Evolutionary conservation across 2,113 vertebrate genomes (phyloP).

Genomic region (Orcinus orca): DNA sequence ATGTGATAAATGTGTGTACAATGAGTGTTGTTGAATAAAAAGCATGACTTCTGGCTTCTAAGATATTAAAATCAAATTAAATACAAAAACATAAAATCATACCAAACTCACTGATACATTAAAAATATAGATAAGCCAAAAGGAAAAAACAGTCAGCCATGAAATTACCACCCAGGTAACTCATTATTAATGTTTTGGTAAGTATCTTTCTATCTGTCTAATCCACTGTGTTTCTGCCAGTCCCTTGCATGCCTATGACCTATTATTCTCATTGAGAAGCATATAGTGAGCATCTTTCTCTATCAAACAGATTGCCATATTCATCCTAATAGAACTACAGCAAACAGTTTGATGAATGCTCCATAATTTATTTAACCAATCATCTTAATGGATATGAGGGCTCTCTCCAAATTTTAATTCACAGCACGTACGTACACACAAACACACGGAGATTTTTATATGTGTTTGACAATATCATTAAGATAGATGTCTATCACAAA

Average conservation of each 20-base stretch:
- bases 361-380: not conserved
- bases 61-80: constrained; percentile 30
- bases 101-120: not conserved
- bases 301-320: not conserved
- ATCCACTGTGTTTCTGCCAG: not conserved
- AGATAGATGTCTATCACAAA: not conserved
- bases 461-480: not conserved
- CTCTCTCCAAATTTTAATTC: not conserved
- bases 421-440: not conserved
- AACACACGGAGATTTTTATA: not conserved
- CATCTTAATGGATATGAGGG: not conserved
- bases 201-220: not conserved
- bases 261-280: not conserved
- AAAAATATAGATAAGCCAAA: not conserved
- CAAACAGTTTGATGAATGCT: not conserved
- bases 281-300: not conserved
- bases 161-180: not conserved
- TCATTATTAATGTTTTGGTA: not conserved
- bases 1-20: not conserved
- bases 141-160: not conserved
- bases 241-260: not conserved
- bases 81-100: not conserved
- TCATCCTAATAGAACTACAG: not conserved
- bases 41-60: not conserved
- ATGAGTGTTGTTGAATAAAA: not conserved